phyloP scores from a whole-genome alignment of 2,888 invertebrate genomes.

The Punctoribates punctum region DNA sequence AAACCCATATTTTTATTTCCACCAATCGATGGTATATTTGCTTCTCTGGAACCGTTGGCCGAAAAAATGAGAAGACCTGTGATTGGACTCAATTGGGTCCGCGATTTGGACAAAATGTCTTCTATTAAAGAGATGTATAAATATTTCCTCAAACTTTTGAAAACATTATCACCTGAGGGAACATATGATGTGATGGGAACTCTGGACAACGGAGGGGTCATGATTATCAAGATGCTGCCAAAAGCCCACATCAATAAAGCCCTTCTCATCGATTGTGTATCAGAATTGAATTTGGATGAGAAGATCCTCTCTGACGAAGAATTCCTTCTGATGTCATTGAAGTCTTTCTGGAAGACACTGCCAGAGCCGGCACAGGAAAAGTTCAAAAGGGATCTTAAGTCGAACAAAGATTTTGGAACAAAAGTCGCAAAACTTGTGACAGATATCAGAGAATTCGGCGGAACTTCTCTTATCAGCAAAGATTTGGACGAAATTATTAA shows the following conservation, averaged over 20 bases:
- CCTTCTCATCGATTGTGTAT: conserved; percentile 17
- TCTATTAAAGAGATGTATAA: conserved; percentile 40
- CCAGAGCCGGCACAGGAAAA: no score
- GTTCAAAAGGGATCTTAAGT: no score
- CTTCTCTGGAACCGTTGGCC: conserved; percentile 69
- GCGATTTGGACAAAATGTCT: conserved; percentile 34
- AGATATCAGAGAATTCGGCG: no score
- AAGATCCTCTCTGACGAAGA: neutral
- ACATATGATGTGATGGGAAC: conserved; percentile 89
- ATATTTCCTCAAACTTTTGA: conserved; percentile 61
- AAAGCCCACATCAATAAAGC: conserved; percentile 66
- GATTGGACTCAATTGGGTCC: conserved; percentile 83
- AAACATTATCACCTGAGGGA: conserved; percentile 69
- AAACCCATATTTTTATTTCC: conserved; percentile 62
- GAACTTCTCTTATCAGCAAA: no score
- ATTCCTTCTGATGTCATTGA: no score
- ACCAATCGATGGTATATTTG: conserved; percentile 82
- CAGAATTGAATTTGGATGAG: neutral
- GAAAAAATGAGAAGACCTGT: conserved; percentile 69
- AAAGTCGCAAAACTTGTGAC: no score
- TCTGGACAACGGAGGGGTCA: conserved; percentile 91
- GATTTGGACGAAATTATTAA: no score
- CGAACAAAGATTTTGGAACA: no score
- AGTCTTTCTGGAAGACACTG: no score
- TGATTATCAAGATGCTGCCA: conserved; percentile 85